Base-by-base conservation (phyloP, 2,113 vertebrate species). In the Nerophis lumbriciformis region DNA sequence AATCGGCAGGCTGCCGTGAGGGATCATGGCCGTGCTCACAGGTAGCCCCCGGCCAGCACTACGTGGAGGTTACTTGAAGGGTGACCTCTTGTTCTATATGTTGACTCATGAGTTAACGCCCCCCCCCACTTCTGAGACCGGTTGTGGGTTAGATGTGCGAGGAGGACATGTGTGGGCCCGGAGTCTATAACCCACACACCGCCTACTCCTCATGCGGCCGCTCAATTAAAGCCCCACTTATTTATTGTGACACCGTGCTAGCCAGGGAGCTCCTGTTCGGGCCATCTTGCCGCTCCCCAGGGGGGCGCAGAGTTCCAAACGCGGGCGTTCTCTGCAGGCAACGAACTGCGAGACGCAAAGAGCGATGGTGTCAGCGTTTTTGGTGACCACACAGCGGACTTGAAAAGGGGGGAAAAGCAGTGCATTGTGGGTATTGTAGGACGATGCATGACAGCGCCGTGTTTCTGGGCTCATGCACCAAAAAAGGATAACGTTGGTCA, bases 51-150 rank as follows among this genome's bases (percentile, higher is more conserved):
- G 5, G 54, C 37, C 44, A 56, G 75, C 47, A 13, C 53, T 53
- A 50, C 56, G 72, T 12, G 52, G 68, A 72, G 74, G 85, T 82
- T 76, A 59, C 56, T 59, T 74, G 66, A 78, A 78, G 73, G 69
- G 70, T 72, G 53, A 47, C 45, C 4, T 44, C 47, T 16, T 48
- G 70, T 45, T 69, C 59, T 65, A 6, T 45, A n/a, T 50, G 52
- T 67, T 77, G 63, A 75, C 59, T 60, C 54, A 59, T 0, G 36
- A 66, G 53, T 54, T n/a, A 64, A 59, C 47, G 4, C 16, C 35
- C 47, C 48, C 50, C 50, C 50, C 50, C 50, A 2, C 36, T 37
- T 10, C 37, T 9, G 39, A 42, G 39, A 42, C 42, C 42, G 12
- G 42, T 12, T 12, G 39, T 42, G 45, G 53, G 47, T 14, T 16